phyloP scores from a whole-genome alignment of 2,797 vertebrate genomes.

The Oryzias dopingdopingensis region DNA sequence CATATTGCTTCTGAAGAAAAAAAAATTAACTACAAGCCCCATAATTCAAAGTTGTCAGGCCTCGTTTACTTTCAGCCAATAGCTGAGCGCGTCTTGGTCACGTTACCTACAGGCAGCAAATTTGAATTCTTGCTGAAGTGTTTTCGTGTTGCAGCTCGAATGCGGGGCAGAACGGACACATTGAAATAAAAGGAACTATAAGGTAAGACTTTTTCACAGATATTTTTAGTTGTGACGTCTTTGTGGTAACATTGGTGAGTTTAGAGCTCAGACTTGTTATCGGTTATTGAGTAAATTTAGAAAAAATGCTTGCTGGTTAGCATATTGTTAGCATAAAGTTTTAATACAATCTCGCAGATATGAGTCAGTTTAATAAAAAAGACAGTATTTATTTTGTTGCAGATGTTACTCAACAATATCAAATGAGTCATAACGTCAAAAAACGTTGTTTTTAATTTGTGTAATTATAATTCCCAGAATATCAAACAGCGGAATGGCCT shows the following conservation, averaged over 20 bases:
- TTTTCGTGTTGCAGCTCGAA: slow-evolving; percentile 32
- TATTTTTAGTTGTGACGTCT: neutral
- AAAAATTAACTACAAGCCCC: slow-evolving; percentile 32
- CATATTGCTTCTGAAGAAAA: too few species aligned
- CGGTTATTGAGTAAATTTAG: neutral
- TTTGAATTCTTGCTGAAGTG: slow-evolving; percentile 71
- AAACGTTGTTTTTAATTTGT: neutral
- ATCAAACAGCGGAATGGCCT: slow-evolving; percentile 43
- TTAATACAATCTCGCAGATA: too few species aligned
- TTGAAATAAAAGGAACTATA: neutral
- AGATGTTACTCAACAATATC: too few species aligned
- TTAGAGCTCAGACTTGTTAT: neutral
- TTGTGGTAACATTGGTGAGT: neutral
- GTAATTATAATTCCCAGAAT: neutral
- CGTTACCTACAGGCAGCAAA: slow-evolving; percentile 58
- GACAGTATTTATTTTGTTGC: too few species aligned
- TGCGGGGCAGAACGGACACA: slow-evolving; percentile 16
- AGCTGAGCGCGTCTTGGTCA: slow-evolving; percentile 24
- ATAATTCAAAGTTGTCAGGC: accelerated
- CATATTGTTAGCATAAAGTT: neutral
- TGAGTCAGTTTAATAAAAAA: too few species aligned
- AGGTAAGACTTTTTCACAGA: slow-evolving; percentile 33
- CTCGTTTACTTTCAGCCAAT: slow-evolving; percentile 59
- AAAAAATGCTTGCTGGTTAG: slow-evolving; percentile 15
- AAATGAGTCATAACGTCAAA: neutral